Conservation (phyloP, 1,140 invertebrate species). For the Hestina assimilis region DNA sequence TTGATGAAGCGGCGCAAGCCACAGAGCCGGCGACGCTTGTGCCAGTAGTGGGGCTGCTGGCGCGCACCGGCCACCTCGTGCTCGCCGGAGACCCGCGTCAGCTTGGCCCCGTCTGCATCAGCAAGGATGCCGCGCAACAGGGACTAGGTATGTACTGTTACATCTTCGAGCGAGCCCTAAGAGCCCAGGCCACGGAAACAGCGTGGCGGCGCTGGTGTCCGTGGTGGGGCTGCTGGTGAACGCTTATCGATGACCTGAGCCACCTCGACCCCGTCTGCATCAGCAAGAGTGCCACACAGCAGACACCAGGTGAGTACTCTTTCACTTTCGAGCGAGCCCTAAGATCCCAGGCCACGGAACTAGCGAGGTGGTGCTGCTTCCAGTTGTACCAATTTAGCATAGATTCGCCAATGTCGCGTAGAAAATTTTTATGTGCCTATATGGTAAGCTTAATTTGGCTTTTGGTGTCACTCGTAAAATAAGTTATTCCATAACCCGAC, state of each 20-base stretch:
- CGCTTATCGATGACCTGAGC: conserved; percentile 77
- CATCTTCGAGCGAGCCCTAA: too few species aligned
- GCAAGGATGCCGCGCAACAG: conserved; percentile 69
- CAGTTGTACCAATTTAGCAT: too few species aligned
- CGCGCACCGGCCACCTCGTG: conserved; percentile 76
- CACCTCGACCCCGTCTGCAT: conserved; percentile 77
- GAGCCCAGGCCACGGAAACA: conserved; percentile 85
- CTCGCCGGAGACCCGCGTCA: conserved; percentile 92
- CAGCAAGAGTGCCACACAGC: conserved; percentile 74
- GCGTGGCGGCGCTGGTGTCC: too few species aligned
- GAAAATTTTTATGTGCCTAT: too few species aligned
- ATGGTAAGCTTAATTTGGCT: too few species aligned
- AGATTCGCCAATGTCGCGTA: too few species aligned
- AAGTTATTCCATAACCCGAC: too few species aligned
- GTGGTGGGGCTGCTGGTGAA: conserved; percentile 89
- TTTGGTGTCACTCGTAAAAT: too few species aligned
- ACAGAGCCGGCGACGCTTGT: conserved; percentile 88
- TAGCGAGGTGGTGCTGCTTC: too few species aligned
- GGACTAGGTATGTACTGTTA: conserved; percentile 75
- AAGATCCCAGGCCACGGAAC: conserved; percentile 84
- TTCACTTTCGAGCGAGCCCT: too few species aligned
- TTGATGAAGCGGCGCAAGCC: conserved; percentile 93
- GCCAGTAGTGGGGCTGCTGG: conserved; percentile 77
- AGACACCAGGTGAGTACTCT: conserved; percentile 73
- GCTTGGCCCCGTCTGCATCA: conserved; percentile 86